Evolutionary conservation across 2,113 vertebrate species (phyloP).

Genomic region (Archilochus colubris): DNA sequence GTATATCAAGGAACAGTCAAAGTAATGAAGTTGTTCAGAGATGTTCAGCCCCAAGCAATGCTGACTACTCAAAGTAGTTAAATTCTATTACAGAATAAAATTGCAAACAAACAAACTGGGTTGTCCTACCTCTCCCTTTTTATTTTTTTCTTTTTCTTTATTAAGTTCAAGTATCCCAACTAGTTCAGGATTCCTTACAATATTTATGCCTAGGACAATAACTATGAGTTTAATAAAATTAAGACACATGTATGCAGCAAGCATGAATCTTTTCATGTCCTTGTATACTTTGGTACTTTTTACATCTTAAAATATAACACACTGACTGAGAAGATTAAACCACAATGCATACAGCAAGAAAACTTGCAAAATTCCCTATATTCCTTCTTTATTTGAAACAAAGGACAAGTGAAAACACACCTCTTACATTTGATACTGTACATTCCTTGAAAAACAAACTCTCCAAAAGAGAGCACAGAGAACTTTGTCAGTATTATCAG

Average conservation of each 20-base stretch:
- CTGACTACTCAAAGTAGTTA: background rate
- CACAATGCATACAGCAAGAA: background rate
- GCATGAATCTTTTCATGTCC: background rate
- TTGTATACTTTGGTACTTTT: background rate
- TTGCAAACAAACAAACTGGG: background rate
- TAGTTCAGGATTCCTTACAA: background rate
- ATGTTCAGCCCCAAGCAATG: background rate
- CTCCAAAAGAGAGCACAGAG: background rate
- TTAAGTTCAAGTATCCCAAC: background rate
- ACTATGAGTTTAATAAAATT: background rate
- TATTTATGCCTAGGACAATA: background rate
- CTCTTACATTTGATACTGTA: rapidly evolving
- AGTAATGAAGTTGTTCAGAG: background rate
- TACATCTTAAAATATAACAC: background rate
- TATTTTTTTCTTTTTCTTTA: background rate
- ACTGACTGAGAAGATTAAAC: background rate
- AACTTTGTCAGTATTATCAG: background rate
- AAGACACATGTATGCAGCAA: background rate
- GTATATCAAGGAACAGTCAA: background rate
- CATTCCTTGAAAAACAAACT: background rate
- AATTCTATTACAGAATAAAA: background rate
- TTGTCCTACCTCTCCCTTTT: rapidly evolving
- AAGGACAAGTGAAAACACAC: background rate
- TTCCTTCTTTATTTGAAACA: background rate
- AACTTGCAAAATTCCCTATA: background rate